Base-by-base conservation (phyloP, 2,888 invertebrate species). In the Rhamnusium bicolor region DNA sequence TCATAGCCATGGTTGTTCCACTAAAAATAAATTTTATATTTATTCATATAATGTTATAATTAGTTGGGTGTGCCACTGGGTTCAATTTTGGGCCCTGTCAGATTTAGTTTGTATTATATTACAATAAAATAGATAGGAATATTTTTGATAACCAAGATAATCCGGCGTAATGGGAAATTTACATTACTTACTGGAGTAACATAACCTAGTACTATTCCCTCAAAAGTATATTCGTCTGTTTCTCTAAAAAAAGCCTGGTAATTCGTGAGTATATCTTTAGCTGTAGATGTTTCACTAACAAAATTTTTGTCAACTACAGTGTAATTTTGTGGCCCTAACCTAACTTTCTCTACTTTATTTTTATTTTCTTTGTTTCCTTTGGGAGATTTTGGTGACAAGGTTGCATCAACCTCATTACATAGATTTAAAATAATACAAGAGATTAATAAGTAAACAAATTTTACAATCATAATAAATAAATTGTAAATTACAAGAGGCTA, bases 1-100 rank as follows among this genome's bases (percentile, higher is more conserved):
- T 97, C 95, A 88, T 98, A 97, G 0, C 98, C 98, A 89, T 95
- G 96, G 78, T 91, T 93, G 85, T 98, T 98, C 98, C 98, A 98
- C 97, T 98, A 86, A 76, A 90, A 72, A 61, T 29, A 40, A n/a
- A n/a, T n/a, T n/a, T n/a, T n/a, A 24, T 24, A 6, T 2, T 24
- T 4, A 24, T 6, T 19, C n/a, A n/a, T 27, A 65, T 24, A 40
- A 14, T 14, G 29, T 12, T 3, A 54, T 27, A 61, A 51, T 14
- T 49, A 46, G 12, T 46, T 24, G 24, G n/a, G n/a, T n/a, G n/a
- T n/a, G n/a, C n/a, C n/a, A n/a, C n/a, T n/a, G n/a, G n/a, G n/a
- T n/a, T n/a, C n/a, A n/a, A n/a, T n/a, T n/a, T n/a, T n/a, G n/a
- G n/a, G n/a, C n/a, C n/a, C n/a, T n/a, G n/a, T n/a, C n/a, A n/a